A percentile compares a stretch with the other conserved stretches of the same genome.
Evolutionary conservation across 2,113 vertebrate genomes (phyloP).

Genomic region (Spheniscus mendiculus): DNA sequence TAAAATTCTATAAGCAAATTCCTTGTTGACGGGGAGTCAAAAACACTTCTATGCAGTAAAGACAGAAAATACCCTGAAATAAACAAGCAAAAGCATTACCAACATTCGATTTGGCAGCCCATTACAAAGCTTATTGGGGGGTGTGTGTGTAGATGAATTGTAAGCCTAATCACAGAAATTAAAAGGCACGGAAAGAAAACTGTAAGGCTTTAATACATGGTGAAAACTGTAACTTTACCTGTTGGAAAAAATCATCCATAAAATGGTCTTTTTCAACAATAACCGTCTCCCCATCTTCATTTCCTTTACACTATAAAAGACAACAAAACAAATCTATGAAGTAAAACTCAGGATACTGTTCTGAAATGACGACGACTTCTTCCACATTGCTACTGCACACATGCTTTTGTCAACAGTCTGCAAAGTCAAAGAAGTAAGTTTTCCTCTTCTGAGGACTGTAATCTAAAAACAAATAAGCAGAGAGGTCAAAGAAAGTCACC

Average conservation of each 20-base stretch:
- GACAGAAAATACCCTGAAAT: neutral
- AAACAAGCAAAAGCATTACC: neutral
- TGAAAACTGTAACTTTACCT: constrained; percentile 71
- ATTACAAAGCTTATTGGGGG: neutral
- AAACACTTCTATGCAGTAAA: neutral
- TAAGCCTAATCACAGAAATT: neutral
- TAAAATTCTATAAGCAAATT: neutral
- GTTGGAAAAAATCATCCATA: constrained; percentile 94
- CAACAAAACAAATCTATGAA: neutral
- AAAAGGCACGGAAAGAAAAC: neutral
- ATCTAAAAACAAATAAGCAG: neutral
- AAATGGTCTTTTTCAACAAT: constrained; percentile 86
- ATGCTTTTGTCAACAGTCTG: accelerated
- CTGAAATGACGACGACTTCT: accelerated
- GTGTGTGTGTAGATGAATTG: accelerated
- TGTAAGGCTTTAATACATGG: neutral
- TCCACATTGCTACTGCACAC: neutral
- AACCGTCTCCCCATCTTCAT: constrained; percentile 81
- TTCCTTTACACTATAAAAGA: constrained; percentile 74
- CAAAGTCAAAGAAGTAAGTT: neutral
- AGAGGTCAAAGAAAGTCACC: neutral
- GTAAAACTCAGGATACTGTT: neutral
- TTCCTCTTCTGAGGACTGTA: neutral
- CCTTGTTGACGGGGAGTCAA: neutral
- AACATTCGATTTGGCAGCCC: neutral